Evolutionary conservation across 92 coral and sea anemone species (phyloP).

Genomic region (Plumapathes pennacea): DNA sequence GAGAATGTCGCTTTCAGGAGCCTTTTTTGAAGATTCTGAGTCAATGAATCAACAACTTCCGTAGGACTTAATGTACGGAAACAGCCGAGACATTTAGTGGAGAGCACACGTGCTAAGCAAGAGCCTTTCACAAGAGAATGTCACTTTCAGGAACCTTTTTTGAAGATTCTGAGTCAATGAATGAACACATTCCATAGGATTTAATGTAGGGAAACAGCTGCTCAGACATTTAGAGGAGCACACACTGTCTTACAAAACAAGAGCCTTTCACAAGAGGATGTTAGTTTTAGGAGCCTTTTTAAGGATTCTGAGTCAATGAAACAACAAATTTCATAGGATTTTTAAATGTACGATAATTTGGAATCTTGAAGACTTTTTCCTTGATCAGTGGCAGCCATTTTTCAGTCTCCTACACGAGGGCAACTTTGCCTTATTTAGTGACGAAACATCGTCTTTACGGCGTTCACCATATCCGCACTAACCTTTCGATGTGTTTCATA

Average conservation of each 20-base stretch:
- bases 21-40: conserved; percentile 71
- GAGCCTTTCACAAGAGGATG: conserved; percentile 78
- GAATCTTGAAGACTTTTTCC: no score
- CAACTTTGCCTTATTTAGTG: no score
- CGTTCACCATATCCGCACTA: no score
- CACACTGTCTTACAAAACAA: conserved; percentile 75
- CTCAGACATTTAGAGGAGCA: conserved; percentile 48
- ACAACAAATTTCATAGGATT: no score
- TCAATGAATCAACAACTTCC: conserved; percentile 9
- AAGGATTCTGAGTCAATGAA: conserved; percentile 46
- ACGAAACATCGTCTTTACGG: no score
- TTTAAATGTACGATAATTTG: no score
- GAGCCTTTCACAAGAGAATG: conserved; percentile 78
- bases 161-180: conserved; percentile 50
- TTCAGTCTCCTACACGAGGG: no score
- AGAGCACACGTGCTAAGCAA: conserved; percentile 71
- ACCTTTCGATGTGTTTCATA: no score
- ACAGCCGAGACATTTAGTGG: conserved; percentile 38
- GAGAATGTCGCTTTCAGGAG: conserved; percentile 79
- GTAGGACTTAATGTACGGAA: no score
- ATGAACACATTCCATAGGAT: no score
- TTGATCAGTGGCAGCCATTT: no score
- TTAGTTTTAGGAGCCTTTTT: conserved; percentile 86
- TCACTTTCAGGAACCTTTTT: conserved; percentile 86
- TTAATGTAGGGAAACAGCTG: neutral